These are phyloP conservation scores for Andricus grossulariae DNA, from an alignment of 1,140 invertebrate genomes.

Conservation along the genomic window DNA sequence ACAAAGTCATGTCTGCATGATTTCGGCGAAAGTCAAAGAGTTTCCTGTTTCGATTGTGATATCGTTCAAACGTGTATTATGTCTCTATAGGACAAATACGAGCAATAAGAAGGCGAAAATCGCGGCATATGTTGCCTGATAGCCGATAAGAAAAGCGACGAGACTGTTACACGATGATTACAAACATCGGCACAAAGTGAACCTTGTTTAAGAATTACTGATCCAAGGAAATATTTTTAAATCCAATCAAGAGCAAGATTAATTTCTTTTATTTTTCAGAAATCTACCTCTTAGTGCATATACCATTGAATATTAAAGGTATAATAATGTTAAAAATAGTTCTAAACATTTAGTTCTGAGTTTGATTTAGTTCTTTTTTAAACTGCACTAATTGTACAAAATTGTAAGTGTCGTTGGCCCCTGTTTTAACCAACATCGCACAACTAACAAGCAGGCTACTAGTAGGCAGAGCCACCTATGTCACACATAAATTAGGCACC, in stretches of 20 bases:
- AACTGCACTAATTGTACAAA: constrained; percentile 19
- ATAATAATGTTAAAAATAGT: not conserved
- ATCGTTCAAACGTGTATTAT: not conserved
- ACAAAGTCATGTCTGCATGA: not conserved
- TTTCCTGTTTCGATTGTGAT: constrained; percentile 5
- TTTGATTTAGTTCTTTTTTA: not conserved
- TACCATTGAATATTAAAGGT: not conserved
- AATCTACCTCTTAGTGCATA: not conserved
- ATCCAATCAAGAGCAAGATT: not conserved
- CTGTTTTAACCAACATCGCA: constrained; percentile 67
- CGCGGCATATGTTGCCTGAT: not conserved
- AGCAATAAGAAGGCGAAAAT: not conserved
- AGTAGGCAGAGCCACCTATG: constrained; percentile 64
- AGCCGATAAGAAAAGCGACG: constrained; percentile 31
- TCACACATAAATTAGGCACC: constrained; percentile 73
- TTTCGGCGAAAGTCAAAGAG: constrained; percentile 1
- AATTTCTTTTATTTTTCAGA: not conserved
- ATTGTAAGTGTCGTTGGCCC: constrained; percentile 67
- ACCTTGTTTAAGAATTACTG: not conserved
- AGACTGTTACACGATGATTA: constrained; percentile 43
- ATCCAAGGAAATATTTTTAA: not conserved
- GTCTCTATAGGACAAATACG: not conserved
- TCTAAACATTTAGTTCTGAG: not conserved
- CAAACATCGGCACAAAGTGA: constrained; percentile 44
- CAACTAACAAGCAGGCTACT: constrained; percentile 64